phyloP scores from a whole-genome alignment of 2,113 vertebrate species.

The Chrysochloris asiatica region DNA sequence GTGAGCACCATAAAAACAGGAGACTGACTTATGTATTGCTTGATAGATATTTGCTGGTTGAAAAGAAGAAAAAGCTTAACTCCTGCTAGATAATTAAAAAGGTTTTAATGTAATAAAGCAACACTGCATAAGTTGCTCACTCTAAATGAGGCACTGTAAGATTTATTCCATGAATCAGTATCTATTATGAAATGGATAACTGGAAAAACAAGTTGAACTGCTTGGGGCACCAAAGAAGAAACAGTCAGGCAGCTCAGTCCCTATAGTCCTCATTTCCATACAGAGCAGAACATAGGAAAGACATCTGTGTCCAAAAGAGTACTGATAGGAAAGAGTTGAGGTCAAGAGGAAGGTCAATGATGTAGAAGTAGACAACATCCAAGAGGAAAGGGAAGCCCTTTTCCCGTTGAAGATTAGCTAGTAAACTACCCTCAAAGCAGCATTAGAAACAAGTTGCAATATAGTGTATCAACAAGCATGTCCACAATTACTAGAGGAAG shows the following conservation, averaged over 20 bases:
- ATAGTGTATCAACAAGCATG: neutral
- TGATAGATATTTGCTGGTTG: neutral
- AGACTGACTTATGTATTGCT: constrained; percentile 19
- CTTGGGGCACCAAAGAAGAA: constrained; percentile 42
- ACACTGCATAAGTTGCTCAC: constrained; percentile 56
- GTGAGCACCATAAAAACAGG: neutral
- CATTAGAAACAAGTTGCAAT: constrained; percentile 6
- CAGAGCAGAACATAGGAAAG: constrained; percentile 26
- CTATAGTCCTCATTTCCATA: neutral
- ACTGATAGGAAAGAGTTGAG: constrained; percentile 33
- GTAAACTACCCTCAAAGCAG: neutral
- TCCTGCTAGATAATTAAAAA: constrained; percentile 72
- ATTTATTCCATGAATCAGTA: constrained; percentile 68
- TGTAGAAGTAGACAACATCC: neutral
- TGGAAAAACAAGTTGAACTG: constrained; percentile 63
- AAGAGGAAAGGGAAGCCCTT: neutral
- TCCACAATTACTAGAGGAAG: constrained; percentile 14
- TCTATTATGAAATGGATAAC: constrained; percentile 81
- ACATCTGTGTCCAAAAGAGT: neutral
- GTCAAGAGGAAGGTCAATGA: neutral
- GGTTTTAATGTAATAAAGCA: constrained; percentile 71
- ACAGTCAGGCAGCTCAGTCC: neutral
- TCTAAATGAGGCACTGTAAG: constrained; percentile 67
- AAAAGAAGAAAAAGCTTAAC: constrained; percentile 73
- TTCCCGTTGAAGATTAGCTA: constrained; percentile 35